Conservation (phyloP, 2,888 invertebrate species). For the Epistrophe eligans region DNA sequence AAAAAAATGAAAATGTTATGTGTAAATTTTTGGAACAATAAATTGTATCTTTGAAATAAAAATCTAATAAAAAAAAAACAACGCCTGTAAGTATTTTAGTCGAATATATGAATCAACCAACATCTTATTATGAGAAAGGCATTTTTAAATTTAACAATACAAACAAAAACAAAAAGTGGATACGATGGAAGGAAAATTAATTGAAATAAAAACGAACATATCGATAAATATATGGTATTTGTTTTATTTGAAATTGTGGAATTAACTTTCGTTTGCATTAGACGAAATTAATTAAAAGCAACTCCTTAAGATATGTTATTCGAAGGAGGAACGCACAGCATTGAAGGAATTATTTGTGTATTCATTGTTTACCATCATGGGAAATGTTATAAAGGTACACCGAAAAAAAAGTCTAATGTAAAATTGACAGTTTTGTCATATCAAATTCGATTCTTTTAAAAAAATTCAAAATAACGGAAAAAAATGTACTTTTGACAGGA, state of each 20-base stretch:
- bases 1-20: constrained; percentile 54
- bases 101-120: constrained; percentile 70
- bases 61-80: constrained; percentile 49
- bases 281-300: background rate
- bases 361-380: background rate
- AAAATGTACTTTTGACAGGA: background rate
- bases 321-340: background rate
- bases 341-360: background rate
- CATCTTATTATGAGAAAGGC: constrained; percentile 54
- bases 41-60: constrained; percentile 52
- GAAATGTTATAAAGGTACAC: background rate
- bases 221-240: constrained; percentile 60
- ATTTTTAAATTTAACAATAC: constrained; percentile 72
- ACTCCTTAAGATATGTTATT: background rate
- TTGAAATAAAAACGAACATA: constrained; percentile 73
- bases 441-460: background rate
- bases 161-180: constrained; percentile 38
- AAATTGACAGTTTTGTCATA: constrained; percentile 1
- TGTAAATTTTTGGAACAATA: constrained; percentile 73
- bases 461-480: background rate
- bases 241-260: constrained; percentile 42
- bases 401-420: background rate
- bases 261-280: background rate
- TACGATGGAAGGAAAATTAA: constrained; percentile 58
- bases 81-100: constrained; percentile 76